These are phyloP conservation scores for Mallotus villosus DNA, from an alignment of 2,797 vertebrate species.

Conservation along the genomic window DNA sequence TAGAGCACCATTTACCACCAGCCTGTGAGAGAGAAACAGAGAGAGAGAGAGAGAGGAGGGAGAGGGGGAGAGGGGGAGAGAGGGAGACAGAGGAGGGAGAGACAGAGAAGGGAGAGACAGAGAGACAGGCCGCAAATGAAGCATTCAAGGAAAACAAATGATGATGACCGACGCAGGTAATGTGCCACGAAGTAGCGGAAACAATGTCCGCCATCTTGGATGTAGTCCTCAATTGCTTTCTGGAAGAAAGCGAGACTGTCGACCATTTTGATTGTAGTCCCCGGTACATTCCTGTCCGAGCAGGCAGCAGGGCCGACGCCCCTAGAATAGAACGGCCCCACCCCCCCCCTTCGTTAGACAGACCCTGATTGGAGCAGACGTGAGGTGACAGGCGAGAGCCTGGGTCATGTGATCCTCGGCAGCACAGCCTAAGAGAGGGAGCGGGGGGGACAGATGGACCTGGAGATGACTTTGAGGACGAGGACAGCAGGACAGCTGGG, in stretches of 20 bases:
- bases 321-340: no score
- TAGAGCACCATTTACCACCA: constrained; percentile 48
- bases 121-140: constrained; percentile 1
- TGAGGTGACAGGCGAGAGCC: no score
- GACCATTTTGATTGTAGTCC: no score
- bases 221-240: no score
- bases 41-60: constrained; percentile 18
- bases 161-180: no score
- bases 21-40: constrained; percentile 7
- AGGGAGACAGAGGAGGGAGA: not conserved
- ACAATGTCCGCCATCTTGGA: no score
- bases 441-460: constrained; percentile 34
- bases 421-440: constrained; percentile 14
- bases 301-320: no score
- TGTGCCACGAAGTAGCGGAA: no score
- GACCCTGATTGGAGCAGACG: no score
- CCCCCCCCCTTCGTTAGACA: no score
- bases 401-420: not conserved
- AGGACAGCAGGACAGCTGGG: not conserved
- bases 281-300: no score
- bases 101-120: not conserved
- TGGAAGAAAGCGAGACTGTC: no score
- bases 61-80: constrained; percentile 10
- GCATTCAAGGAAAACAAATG: not conserved
- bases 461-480: constrained; percentile 19